Evolutionary conservation across 1,140 invertebrate species (phyloP), one percentile per base, ranked within the genome.

Genomic region (Drosophila ogumai): DNA sequence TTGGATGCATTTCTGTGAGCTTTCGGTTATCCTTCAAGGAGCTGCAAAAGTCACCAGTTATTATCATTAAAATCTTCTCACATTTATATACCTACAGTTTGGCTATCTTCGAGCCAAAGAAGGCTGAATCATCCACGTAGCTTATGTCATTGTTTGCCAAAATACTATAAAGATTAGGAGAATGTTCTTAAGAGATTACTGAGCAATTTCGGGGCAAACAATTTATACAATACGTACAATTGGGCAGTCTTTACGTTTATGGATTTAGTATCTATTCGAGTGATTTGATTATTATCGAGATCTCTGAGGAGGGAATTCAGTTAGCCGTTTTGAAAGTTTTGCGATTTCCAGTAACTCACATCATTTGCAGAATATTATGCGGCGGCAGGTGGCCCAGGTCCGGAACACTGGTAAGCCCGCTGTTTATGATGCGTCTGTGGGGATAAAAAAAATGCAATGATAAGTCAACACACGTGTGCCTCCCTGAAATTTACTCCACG

Each of bases 1-100:
- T 92, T 15, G 94, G 93, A 75, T 95, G 94, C 10, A 97, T 75
- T 32, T 91, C 82, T 43, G 79, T 93, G 25, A 97, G 91, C 34
- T 94, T 93, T 13, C 92, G 93, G 85, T 96, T 96, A 57, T 95
- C 95, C 77, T 94, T 95, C 17, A 97, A 93, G 76, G 95, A 95
- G 73, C 96, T 97, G 88, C 43, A 93, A 49, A 64, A 32, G 19
- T 0, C 2, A 28, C 6, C 3, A 5, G 17, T 71, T 5, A 63
- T 46, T 19, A 43, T 32, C 15, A 40, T 3, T 2, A 6, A 19
- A 0, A 41, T 25, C 6, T 6, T 19, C 1, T 50, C 6, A 15
- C 6, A 13, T 22, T 10, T 2, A 31, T 34, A 25, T 17, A 94
- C 95, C 95, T 93, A 96, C 95, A 96, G 90, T 90, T 94, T 95